These are phyloP conservation scores for Lota lota DNA, from an alignment of 2,113 vertebrate species.

Conservation along the genomic window DNA sequence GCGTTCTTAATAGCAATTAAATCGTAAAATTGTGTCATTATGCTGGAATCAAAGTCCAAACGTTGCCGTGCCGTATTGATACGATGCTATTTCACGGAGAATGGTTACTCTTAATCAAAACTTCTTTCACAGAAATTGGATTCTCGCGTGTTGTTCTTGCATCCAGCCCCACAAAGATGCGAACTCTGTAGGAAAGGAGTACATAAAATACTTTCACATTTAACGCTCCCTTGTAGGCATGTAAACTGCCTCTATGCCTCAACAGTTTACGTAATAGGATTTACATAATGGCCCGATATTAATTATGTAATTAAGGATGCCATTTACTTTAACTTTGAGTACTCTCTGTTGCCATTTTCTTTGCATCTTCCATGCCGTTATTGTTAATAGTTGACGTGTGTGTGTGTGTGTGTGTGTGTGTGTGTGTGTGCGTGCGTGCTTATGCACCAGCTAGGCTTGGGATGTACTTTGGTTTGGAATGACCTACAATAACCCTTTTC, in stretches of 20 bases:
- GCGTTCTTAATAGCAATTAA: constrained; percentile 42
- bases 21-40: constrained; percentile 39
- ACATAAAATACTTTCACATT: too few relatives aligned
- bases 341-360: too few relatives aligned
- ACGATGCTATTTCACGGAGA: constrained; percentile 61
- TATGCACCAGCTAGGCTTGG: not conserved
- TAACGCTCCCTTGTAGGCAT: constrained; percentile 4
- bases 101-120: constrained; percentile 56
- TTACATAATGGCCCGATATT: constrained; percentile 44
- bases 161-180: not conserved
- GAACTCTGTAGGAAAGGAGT: too few relatives aligned
- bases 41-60: constrained; percentile 33
- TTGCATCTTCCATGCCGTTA: too few relatives aligned
- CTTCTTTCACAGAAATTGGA: constrained; percentile 44
- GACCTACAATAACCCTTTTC: too few relatives aligned
- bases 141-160: constrained; percentile 40
- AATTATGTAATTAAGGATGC: constrained; percentile 44
- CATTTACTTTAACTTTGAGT: constrained; percentile 19
- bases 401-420: not conserved
- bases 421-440: not conserved
- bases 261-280: constrained; percentile 37
- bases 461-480: too few relatives aligned
- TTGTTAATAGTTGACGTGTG: too few relatives aligned
- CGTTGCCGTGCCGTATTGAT: constrained; percentile 39
- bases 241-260: constrained; percentile 26